Evolutionary conservation across 53 echinoderm and acorn worm species (phyloP), one percentile per base, ranked within the genome.

Genomic region (Paracentrotus lividus): DNA sequence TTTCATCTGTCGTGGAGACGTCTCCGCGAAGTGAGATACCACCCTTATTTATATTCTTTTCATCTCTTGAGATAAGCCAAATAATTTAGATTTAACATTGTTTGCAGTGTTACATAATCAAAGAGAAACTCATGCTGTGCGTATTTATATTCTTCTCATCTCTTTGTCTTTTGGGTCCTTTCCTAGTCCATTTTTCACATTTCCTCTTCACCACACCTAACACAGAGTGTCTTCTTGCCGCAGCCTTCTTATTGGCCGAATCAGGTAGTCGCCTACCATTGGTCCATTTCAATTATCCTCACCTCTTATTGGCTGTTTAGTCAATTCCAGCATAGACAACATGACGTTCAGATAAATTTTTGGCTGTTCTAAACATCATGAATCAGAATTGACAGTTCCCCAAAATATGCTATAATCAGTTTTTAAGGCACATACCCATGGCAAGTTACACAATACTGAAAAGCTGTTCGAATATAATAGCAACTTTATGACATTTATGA

Each of bases 221-320:
- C 54, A 45, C 86, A 85, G 64, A 43, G 52, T 53, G 52, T 43
- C 86, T 16, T 75, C 56, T n/a, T 91, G 91, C 52, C 75, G 49
- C 81, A 57, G 56, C 57, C 57, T 26, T 21, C 77, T 40, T n/a
- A n/a, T n/a, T 78, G 92, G 81, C 59, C 58, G 12, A 78, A 78
- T 78, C 55, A 92, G 92, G 92, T 92, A 92, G 77, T 77, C 92
- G 72, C 72, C 53, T 90, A 40, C 43, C 27, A 92, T 92, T 92
- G 92, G 92, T 92, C 81, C 53, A 78, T 92, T 92, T 77, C 33
- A 92, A 78, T 56, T 23, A 78, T 78, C 33, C 58, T 24, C 55
- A 56, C 58, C 42, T 40, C 13, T 78, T 78, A 92, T 92, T 92
- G 92, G 78, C 49, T 90, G 47, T 72, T 57, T 51, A n/a, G n/a